Percentiles rank a stretch among this genome's conserved stretches.
These are phyloP conservation scores for Astropecten irregularis DNA, from an alignment of 53 echinoderm and acorn worm genomes.

Conservation along the genomic window DNA sequence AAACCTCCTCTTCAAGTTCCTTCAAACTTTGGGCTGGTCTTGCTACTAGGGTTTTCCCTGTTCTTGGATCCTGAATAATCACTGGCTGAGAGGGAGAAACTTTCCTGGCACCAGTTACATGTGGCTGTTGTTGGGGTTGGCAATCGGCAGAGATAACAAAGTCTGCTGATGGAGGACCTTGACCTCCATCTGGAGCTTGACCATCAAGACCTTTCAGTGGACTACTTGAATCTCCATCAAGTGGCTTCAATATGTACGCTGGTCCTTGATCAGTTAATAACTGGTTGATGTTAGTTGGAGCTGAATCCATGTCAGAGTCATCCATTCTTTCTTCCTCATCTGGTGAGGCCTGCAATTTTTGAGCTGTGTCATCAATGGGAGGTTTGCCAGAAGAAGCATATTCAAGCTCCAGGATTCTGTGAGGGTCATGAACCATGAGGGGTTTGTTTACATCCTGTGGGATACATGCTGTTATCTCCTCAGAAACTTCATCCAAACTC, in stretches of 20 bases:
- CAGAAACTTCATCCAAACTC: constrained; percentile 44
- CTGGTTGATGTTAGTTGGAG: constrained; percentile 31
- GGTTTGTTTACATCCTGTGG: background rate
- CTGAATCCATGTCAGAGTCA: background rate
- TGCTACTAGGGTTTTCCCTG: constrained; percentile 69
- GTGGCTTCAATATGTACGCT: constrained; percentile 4
- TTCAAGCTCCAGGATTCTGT: background rate
- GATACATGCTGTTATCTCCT: constrained; percentile 59
- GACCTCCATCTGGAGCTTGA: background rate
- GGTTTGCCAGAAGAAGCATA: background rate
- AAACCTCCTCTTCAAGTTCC: constrained; percentile 60
- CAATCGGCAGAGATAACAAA: constrained; percentile 50
- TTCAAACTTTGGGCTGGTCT: constrained; percentile 72
- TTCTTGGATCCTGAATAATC: constrained; percentile 64
- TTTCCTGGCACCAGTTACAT: constrained; percentile 49
- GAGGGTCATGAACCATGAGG: too few species aligned
- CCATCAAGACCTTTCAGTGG: background rate
- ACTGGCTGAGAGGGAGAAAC: constrained; percentile 19
- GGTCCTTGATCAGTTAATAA: constrained; percentile 63
- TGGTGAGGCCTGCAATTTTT: constrained; percentile 18
- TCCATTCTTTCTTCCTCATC: constrained; percentile 34
- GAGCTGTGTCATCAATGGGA: background rate
- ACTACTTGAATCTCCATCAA: background rate
- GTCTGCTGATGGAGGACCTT: constrained; percentile 46
- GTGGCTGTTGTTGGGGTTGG: constrained; percentile 36